phyloP scores from a whole-genome alignment of 35 echinoderm and acorn worm genomes.

The Anneissia japonica region DNA sequence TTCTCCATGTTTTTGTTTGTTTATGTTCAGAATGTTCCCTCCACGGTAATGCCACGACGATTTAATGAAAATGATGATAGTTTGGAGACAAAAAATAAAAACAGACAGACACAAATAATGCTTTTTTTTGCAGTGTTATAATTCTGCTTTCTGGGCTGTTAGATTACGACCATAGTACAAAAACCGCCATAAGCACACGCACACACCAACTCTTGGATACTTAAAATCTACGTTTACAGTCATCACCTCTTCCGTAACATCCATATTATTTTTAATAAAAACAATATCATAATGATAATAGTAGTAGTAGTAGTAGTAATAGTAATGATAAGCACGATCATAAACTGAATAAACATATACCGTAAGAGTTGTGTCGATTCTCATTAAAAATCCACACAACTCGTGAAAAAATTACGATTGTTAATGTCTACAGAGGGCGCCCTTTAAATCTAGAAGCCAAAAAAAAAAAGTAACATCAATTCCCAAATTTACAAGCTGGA shows the following conservation, averaged over 20 bases:
- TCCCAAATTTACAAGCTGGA: not conserved
- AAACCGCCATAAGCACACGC: not conserved
- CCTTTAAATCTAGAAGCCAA: not conserved
- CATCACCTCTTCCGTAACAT: not conserved
- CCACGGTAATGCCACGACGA: too few species aligned
- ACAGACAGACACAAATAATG: not conserved
- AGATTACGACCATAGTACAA: constrained; percentile 1
- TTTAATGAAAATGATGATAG: too few species aligned
- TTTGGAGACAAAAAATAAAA: too few species aligned
- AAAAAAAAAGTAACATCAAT: not conserved
- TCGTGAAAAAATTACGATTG: not conserved
- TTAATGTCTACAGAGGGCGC: not conserved
- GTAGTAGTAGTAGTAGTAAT: not conserved
- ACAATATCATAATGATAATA: not conserved
- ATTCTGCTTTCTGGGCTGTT: not conserved
- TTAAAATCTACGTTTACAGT: not conserved
- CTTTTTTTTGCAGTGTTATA: not conserved
- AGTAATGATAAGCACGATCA: not conserved
- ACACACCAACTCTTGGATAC: not conserved
- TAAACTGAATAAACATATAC: not conserved
- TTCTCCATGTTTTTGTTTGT: too few species aligned
- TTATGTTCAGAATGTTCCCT: too few species aligned
- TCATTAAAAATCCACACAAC: not conserved
- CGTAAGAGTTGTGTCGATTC: not conserved
- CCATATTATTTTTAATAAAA: constrained; percentile 3